phyloP scores from a whole-genome alignment of 1,140 invertebrate genomes.

The Tribolium madens region DNA sequence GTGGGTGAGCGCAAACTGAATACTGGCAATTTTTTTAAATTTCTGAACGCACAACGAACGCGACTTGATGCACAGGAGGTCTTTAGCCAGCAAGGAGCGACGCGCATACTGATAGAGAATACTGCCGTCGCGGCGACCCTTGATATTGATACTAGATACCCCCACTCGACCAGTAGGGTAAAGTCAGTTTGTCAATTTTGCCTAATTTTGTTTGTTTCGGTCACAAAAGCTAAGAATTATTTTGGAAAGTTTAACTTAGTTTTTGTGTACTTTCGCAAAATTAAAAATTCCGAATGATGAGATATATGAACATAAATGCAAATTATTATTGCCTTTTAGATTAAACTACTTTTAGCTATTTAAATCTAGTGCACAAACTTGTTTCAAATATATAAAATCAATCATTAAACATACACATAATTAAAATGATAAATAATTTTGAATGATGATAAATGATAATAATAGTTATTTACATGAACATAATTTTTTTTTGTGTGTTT shows the following conservation, averaged over 20 bases:
- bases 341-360: too few relatives aligned
- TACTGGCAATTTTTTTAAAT: not conserved
- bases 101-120: conserved; percentile 43
- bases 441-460: too few relatives aligned
- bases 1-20: not conserved
- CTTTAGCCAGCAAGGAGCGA: conserved; percentile 34
- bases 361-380: too few relatives aligned
- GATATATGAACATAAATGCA: too few relatives aligned
- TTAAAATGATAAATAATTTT: too few relatives aligned
- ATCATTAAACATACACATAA: too few relatives aligned
- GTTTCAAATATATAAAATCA: too few relatives aligned
- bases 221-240: not conserved
- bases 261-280: not conserved
- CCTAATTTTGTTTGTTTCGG: not conserved
- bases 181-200: not conserved
- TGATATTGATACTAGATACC: conserved; percentile 37
- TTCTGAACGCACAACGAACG: not conserved
- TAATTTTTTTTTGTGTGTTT: too few relatives aligned
- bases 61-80: conserved; percentile 13
- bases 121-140: conserved; percentile 35
- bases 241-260: not conserved
- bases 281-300: not conserved
- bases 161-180: conserved; percentile 10
- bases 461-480: too few relatives aligned
- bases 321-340: too few relatives aligned